Evolutionary conservation across 1,140 invertebrate genomes (phyloP), one percentile per base, ranked within the genome.

Genomic region (Potamilus streckersoni): DNA sequence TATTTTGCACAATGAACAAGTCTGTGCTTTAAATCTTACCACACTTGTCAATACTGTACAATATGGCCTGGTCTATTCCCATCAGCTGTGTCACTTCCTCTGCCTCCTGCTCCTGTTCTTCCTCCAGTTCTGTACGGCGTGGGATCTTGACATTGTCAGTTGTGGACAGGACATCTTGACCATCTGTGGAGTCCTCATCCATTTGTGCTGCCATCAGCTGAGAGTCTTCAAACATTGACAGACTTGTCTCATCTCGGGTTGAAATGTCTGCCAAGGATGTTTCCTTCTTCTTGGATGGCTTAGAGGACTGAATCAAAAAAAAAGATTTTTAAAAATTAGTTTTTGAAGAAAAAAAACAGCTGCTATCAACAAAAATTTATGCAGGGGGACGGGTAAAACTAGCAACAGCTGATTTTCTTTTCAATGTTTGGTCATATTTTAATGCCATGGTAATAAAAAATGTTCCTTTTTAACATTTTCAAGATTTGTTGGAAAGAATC

Each of bases 31-130:
- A 62, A 58, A 31, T 81, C 92, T 90, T 90, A 94, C 93, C 93
- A 91, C 96, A 97, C 84, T 94, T 93, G 81, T 97, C 96, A 77
- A 98, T 97, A 84, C 96, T 96, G 85, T 96, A 95, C 19, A 98
- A 89, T 79, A 98, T 94, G 2, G 96, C 96, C 84, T 96, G 94
- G 90, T 98, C 96, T 31, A 98, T 87, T 5, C 95, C 94, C 72
- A 98, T 90, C 13, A 98, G 84, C 95, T 95, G 87, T 83, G 96
- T 95, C 64, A 95, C 95, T 20, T 84, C 79, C 55, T 82, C 79
- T 38, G 77, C 73, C 16, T 87, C 85, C 16, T 83, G 78, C 19
- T 87, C 85, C 16, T 82, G 80, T 20, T 85, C 81, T 27, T 86
- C 85, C 64, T 80, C 85, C 66, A 78, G 79, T 61, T 80, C 81